Conservation (phyloP, 2,113 vertebrate species). For the Butastur rufipennis region DNA sequence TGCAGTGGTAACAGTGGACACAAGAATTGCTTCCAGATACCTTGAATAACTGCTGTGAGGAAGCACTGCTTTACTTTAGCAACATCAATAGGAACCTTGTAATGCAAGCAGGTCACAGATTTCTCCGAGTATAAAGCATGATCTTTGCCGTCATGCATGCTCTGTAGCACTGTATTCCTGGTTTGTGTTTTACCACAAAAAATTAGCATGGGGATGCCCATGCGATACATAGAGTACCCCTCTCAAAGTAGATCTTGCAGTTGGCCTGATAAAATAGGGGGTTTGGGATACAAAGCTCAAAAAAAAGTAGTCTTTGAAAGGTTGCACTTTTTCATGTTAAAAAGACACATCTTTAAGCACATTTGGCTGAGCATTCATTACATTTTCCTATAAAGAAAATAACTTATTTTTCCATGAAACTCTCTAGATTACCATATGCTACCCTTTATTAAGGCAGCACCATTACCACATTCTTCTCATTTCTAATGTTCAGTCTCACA, state of each 20-base stretch:
- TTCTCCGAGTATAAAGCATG: background rate
- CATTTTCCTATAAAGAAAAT: background rate
- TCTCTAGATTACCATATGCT: background rate
- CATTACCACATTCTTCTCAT: background rate
- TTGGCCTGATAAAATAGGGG: background rate
- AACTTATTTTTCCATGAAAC: background rate
- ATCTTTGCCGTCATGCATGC: background rate
- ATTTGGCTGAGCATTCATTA: background rate
- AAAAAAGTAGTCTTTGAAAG: background rate
- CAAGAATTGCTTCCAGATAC: background rate
- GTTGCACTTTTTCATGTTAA: background rate
- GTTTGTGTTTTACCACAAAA: background rate
- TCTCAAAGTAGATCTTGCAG: background rate
- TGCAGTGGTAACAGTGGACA: background rate
- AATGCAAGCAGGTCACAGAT: background rate
- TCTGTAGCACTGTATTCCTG: background rate
- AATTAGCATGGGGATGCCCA: background rate
- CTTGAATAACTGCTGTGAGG: background rate
- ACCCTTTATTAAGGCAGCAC: background rate
- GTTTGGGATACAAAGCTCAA: background rate
- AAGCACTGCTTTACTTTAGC: background rate
- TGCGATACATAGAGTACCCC: accelerated
- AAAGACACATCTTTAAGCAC: background rate
- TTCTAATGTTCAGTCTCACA: background rate
- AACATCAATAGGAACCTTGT: background rate